Conservation (phyloP, 1,140 invertebrate genomes). For the Drosophila novamexicana region DNA sequence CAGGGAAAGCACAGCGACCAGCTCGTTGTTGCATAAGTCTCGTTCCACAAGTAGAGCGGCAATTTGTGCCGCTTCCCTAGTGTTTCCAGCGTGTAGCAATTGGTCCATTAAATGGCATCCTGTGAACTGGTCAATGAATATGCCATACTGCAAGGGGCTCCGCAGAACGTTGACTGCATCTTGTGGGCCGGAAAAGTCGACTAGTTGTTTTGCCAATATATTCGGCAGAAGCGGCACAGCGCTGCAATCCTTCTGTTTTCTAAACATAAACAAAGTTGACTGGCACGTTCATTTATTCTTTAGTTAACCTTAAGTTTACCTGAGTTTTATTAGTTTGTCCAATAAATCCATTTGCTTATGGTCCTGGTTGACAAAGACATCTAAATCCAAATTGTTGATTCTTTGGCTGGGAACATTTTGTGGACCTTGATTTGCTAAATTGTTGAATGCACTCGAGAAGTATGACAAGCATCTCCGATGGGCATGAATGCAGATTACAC, state of each 20-base stretch:
- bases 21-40: constrained; percentile 94
- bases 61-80: constrained; percentile 86
- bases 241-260: constrained; percentile 59
- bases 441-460: constrained; percentile 62
- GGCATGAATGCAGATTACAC: constrained; percentile 22
- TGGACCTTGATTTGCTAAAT: constrained; percentile 46
- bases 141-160: constrained; percentile 93
- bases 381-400: constrained; percentile 47
- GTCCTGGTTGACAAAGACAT: constrained; percentile 60
- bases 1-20: constrained; percentile 89
- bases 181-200: constrained; percentile 75
- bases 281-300: not conserved
- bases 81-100: constrained; percentile 90
- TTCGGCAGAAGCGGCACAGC: constrained; percentile 55
- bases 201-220: constrained; percentile 53
- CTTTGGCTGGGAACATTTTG: constrained; percentile 6
- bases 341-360: constrained; percentile 58
- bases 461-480: constrained; percentile 58
- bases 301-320: constrained; percentile 39
- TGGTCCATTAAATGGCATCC: constrained; percentile 93
- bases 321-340: constrained; percentile 53
- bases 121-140: constrained; percentile 93
- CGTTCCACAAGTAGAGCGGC: constrained; percentile 90
- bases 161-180: constrained; percentile 90
- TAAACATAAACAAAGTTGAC: not conserved